Conservation (phyloP, 2,113 vertebrate genomes). For the Meleagris gallopavo region DNA sequence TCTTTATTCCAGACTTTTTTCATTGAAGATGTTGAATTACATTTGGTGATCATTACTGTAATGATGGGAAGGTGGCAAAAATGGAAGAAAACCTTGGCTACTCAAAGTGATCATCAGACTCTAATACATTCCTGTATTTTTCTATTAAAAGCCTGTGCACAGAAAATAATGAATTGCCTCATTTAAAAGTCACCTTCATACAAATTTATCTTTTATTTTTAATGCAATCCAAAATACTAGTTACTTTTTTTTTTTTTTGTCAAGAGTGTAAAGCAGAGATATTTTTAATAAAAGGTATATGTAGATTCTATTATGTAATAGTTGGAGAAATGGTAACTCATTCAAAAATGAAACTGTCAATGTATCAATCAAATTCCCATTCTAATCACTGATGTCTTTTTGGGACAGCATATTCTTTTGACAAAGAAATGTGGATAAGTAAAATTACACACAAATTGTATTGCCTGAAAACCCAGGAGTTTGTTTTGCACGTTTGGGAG, state of each 20-base stretch:
- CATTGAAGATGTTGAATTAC: neutral
- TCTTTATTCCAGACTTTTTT: neutral
- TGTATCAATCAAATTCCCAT: neutral
- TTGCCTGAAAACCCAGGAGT: neutral
- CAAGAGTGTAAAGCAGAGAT: neutral
- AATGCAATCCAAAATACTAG: neutral
- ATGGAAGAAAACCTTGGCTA: neutral
- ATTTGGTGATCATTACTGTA: neutral
- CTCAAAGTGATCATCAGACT: neutral
- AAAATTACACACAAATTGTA: neutral
- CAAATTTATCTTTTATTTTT: neutral
- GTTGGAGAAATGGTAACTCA: neutral
- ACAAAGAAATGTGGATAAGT: neutral
- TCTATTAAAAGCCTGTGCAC: neutral
- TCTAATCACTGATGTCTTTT: neutral
- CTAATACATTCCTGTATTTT: neutral
- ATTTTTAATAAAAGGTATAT: neutral
- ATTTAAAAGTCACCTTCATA: neutral
- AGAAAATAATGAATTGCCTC: neutral
- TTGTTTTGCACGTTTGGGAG: neutral
- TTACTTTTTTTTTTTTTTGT: neutral
- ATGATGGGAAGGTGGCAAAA: neutral
- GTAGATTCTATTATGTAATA: neutral
- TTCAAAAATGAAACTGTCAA: neutral
- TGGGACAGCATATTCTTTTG: neutral